Evolutionary conservation across 2,113 vertebrate species (phyloP), one percentile per base, ranked within the genome.

Genomic region (Grammomys dolichurus): DNA sequence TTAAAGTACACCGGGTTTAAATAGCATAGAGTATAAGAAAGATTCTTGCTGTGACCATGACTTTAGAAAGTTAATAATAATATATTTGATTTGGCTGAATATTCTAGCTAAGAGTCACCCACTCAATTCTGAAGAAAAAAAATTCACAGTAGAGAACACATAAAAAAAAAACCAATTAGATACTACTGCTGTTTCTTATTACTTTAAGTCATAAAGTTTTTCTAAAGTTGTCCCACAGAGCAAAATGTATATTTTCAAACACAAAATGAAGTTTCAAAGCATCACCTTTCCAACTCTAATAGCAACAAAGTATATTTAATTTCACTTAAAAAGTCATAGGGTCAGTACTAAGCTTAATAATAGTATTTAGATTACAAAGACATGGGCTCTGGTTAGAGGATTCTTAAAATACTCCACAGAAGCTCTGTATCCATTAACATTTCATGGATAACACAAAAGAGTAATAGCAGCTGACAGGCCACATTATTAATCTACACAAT

Each of bases 181-280:
- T 98, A 97, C 93, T 97, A 96, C 33, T 96, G 78, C 86, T 97
- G 28, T 80, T 97, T 91, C 73, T 46, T 75, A 97, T 97, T 95
- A 65, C 84, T 93, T 58, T 98, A 97, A 93, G 96, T 94, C 67
- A 81, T 95, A 87, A 94, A 97, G 90, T 92, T 92, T 98, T 95
- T 93, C 98, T 90, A 91, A 97, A 97, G 67, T 56, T 97, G 73
- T 96, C 91, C 90, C 94, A 97, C 84, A 93, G 88, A 93, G 96
- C 92, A 96, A 97, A 94, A 81, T 97, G 97, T 97, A 60, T 94
- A 96, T 97, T 97, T 98, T 96, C 84, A 94, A 90, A 96, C 48
- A 80, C 95, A 93, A 97, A 96, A 84, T 89, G 77, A 97, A 72
- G 6, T 78, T 67, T 84, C 22, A 84, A 82, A 96, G 89, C 88